These are phyloP conservation scores for Drosophila crucigera DNA, from an alignment of 2,888 invertebrate species.

Conservation along the genomic window DNA sequence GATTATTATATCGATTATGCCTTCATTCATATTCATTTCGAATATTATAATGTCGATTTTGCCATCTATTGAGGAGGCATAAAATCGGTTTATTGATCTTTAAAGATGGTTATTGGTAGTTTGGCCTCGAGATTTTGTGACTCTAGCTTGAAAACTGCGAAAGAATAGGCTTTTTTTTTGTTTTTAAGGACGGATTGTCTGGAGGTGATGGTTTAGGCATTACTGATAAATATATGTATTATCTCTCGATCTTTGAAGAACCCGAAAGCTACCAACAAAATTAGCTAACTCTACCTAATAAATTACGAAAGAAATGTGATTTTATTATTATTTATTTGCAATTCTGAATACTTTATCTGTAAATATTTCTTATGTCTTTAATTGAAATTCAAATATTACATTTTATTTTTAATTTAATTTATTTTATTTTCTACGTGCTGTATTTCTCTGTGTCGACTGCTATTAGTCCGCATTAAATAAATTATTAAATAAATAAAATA, in stretches of 20 bases:
- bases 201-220: neutral
- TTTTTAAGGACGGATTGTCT: neutral
- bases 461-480: too few species aligned
- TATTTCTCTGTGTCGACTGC: too few species aligned
- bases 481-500: too few species aligned
- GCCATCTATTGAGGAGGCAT: accelerated
- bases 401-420: neutral
- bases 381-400: neutral
- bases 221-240: neutral
- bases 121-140: neutral
- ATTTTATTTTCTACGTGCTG: too few species aligned
- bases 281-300: neutral
- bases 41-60: neutral
- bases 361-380: neutral
- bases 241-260: accelerated
- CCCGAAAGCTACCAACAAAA: too few species aligned
- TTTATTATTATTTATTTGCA: neutral
- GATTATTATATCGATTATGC: neutral
- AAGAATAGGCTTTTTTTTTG: neutral
- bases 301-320: neutral
- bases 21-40: neutral
- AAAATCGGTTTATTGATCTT: neutral
- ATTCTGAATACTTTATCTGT: neutral
- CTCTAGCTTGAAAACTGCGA: neutral
- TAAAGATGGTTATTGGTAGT: neutral